Evolutionary conservation across 2,888 invertebrate genomes (phyloP).

Genomic region (Drosophila putrida): DNA sequence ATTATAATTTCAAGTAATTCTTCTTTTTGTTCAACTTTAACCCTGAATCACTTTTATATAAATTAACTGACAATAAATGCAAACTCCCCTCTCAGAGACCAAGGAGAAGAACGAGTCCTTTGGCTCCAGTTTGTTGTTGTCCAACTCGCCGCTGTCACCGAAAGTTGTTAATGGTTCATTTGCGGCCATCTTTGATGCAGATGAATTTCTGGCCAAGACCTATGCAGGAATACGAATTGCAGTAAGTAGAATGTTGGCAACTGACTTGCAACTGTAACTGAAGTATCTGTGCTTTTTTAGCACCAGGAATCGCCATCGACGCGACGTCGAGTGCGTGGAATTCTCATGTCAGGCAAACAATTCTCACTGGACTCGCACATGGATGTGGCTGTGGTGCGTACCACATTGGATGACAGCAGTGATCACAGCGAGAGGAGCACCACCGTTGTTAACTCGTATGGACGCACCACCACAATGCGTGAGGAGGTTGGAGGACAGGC

Average conservation of each 20-base stretch:
- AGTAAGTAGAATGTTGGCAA: conserved; percentile 66
- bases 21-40: no score
- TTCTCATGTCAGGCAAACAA: conserved; percentile 95
- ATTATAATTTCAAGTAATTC: not conserved
- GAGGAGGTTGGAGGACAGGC: conserved; percentile 35
- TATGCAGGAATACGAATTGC: conserved; percentile 85
- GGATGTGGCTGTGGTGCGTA: conserved; percentile 91
- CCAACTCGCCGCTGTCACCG: conserved; percentile 98
- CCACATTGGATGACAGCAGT: conserved; percentile 88
- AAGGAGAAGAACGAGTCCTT: conserved; percentile 94
- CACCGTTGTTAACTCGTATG: conserved; percentile 58
- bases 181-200: conserved; percentile 93
- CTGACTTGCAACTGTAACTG: no score
- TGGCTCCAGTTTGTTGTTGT: conserved; percentile 95
- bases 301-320: conserved; percentile 88
- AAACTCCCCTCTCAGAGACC: conserved; percentile 88
- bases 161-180: conserved; percentile 98
- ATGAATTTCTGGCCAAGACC: conserved; percentile 85
- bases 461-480: conserved; percentile 42
- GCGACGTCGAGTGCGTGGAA: conserved; percentile 93
- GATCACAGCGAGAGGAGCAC: conserved; percentile 49
- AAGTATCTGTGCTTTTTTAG: conserved; percentile 50
- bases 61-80: not conserved
- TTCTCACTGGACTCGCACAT: conserved; percentile 96
- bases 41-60: no score